These are phyloP conservation scores for pig (Sus scrofa) DNA, from an alignment of 2,113 vertebrate species.

Conservation along the genomic window T2T-Sscrofa CM000827.6:37537501-37538000, in stretches of 20 bases:
- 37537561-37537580: background rate
- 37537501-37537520: accelerated
- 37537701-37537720: background rate
- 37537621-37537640: background rate
- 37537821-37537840: background rate
- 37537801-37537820: background rate
- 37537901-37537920: background rate
- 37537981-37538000: conserved; percentile 6
- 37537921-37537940: background rate
- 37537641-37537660: accelerated
- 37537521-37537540: accelerated
- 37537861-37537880: accelerated
- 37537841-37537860: background rate
- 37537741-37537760: background rate
- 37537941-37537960: background rate
- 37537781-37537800: accelerated
- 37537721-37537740: background rate
- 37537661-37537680: background rate
- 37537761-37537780: background rate
- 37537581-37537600: background rate
- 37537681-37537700: background rate
- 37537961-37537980: conserved; percentile 58
- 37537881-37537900: background rate
- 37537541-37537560: too few relatives aligned
- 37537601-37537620: background rate